Evolutionary conservation across 2,797 vertebrate genomes (phyloP).

Genomic region (Cossypha dichroa): DNA sequence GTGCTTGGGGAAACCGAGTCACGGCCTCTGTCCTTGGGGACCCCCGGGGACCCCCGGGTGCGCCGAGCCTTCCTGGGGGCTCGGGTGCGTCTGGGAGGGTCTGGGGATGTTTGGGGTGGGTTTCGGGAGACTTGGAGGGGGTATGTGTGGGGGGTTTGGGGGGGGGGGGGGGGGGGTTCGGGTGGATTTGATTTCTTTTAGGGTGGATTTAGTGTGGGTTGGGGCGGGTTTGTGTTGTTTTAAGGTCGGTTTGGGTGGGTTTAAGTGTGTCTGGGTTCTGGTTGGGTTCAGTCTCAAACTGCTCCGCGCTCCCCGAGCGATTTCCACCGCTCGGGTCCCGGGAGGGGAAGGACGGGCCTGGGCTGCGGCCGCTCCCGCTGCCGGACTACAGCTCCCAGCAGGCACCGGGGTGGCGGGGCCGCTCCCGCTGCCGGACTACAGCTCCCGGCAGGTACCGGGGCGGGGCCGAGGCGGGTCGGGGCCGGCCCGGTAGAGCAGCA

Average conservation of each 20-base stretch:
- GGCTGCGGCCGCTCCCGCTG: too few species aligned
- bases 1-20: neutral
- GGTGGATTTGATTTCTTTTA: too few species aligned
- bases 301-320: accelerated
- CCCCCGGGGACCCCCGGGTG: neutral
- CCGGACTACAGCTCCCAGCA: neutral
- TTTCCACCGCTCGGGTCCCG: neutral
- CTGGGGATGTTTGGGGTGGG: neutral
- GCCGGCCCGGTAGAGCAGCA: neutral
- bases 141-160: neutral
- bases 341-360: neutral
- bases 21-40: neutral
- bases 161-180: too few species aligned
- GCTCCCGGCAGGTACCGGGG: neutral
- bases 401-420: neutral
- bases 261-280: neutral
- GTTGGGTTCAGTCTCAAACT: neutral
- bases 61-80: neutral
- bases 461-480: accelerated
- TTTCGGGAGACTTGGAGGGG: neutral
- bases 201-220: neutral
- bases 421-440: neutral
- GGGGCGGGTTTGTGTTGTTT: too few species aligned
- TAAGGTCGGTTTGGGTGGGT: neutral
- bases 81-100: neutral